phyloP scores from a whole-genome alignment of 2,797 vertebrate species.

The Pempheris klunzingeri region DNA sequence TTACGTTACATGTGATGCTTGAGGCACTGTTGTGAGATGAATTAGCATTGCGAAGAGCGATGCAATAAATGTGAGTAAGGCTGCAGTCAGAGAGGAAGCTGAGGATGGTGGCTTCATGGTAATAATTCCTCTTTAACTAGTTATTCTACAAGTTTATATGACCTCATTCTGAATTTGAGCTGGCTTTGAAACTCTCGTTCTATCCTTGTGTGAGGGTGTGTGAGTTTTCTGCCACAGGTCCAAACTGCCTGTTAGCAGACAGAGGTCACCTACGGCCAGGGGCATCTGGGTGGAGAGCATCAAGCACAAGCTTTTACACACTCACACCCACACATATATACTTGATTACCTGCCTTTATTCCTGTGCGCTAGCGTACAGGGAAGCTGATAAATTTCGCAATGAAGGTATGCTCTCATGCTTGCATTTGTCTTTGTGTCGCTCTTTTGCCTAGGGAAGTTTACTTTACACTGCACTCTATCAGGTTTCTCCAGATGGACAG shows the following conservation, averaged over 20 bases:
- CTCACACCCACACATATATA: neutral
- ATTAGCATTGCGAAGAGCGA: constrained; percentile 10
- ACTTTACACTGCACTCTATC: neutral
- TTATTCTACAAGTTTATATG: constrained; percentile 30
- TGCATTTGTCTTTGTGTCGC: neutral
- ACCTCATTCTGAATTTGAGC: constrained; percentile 65
- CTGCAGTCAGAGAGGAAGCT: no score
- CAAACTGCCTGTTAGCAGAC: constrained; percentile 49
- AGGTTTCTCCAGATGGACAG: neutral
- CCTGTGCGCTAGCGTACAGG: neutral
- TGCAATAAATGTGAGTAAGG: neutral
- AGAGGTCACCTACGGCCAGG: constrained; percentile 67
- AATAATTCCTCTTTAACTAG: constrained; percentile 42
- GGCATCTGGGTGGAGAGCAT: constrained; percentile 61
- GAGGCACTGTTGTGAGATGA: constrained; percentile 11
- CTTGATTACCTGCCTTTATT: neutral
- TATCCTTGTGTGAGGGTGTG: neutral
- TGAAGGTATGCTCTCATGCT: neutral
- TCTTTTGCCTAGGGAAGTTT: neutral
- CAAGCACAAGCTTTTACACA: constrained; percentile 17
- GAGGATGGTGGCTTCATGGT: no score
- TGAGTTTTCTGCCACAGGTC: constrained; percentile 38
- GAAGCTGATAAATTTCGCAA: neutral
- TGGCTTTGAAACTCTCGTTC: constrained; percentile 24
- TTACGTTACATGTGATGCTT: constrained; percentile 9